These are phyloP conservation scores for Bradypus variegatus DNA, from an alignment of 2,797 vertebrate genomes.

Conservation along the genomic window DNA sequence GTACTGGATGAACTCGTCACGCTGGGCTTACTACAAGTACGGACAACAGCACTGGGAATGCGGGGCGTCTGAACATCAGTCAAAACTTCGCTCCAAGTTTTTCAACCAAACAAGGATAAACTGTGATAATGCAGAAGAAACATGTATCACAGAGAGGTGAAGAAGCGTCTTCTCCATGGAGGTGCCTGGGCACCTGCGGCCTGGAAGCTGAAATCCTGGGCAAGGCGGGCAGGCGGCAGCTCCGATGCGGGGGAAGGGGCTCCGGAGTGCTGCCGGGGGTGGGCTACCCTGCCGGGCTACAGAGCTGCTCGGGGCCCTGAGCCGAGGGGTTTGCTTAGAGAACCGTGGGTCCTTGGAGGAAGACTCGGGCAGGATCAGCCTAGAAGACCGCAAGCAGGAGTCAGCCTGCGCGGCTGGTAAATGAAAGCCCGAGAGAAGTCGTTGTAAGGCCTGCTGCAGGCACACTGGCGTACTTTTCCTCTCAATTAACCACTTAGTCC, in stretches of 20 bases:
- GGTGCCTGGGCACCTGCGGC: too few relatives aligned
- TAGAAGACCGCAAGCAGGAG: not conserved
- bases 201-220: not conserved
- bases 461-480: not conserved
- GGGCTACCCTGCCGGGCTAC: not conserved
- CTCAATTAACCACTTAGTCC: not conserved
- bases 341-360: too few relatives aligned
- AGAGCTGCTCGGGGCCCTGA: not conserved
- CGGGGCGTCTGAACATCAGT: too few relatives aligned
- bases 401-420: too few relatives aligned
- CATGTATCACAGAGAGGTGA: not conserved
- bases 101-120: not conserved
- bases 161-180: not conserved
- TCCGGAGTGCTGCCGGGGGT: accelerated
- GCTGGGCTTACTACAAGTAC: not conserved
- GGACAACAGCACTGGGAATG: too few relatives aligned
- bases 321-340: not conserved
- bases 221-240: too few relatives aligned
- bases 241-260: not conserved
- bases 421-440: not conserved
- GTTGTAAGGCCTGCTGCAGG: too few relatives aligned
- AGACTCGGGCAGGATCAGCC: not conserved
- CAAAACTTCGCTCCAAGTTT: not conserved
- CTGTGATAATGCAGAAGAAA: not conserved
- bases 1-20: accelerated